These are phyloP conservation scores for Pterocles orientalis DNA, from an alignment of 2,113 vertebrate genomes.

Conservation along the genomic window DNA sequence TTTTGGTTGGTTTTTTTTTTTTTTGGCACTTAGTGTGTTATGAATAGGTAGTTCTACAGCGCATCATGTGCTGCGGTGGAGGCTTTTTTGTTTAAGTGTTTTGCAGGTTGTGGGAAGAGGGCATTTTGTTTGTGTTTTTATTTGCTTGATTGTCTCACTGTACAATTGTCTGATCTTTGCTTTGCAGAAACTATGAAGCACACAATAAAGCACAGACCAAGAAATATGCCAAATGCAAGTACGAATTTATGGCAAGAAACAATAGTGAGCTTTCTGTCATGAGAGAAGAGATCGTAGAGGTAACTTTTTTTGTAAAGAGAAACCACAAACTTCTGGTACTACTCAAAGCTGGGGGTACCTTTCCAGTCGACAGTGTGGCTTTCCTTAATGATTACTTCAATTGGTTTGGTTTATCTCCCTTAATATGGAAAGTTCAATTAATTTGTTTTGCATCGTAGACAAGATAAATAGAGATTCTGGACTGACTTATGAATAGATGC, in stretches of 20 bases:
- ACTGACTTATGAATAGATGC: neutral
- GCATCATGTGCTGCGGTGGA: neutral
- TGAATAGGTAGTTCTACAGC: neutral
- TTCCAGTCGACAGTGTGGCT: neutral
- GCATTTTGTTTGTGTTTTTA: neutral
- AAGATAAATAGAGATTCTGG: neutral
- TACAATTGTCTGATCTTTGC: neutral
- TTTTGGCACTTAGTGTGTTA: neutral
- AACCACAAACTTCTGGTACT: neutral
- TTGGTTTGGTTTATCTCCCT: neutral
- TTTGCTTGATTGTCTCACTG: neutral
- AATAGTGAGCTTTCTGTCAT: slow-evolving; percentile 91
- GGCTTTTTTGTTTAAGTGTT: neutral
- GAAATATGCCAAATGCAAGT: slow-evolving; percentile 92
- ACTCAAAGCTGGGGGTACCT: neutral
- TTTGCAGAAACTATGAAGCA: slow-evolving; percentile 81
- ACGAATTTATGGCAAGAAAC: slow-evolving; percentile 94
- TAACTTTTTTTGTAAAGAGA: slow-evolving; percentile 56
- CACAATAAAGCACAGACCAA: slow-evolving; percentile 75
- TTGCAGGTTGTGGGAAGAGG: neutral
- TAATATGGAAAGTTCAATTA: neutral
- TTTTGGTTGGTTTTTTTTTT: neutral
- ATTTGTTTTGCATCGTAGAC: neutral
- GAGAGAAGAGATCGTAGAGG: slow-evolving; percentile 94
- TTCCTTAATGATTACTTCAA: neutral